These are phyloP conservation scores for Nomada goodeniana DNA, from an alignment of 2,888 invertebrate genomes.

Conservation along the genomic window DNA sequence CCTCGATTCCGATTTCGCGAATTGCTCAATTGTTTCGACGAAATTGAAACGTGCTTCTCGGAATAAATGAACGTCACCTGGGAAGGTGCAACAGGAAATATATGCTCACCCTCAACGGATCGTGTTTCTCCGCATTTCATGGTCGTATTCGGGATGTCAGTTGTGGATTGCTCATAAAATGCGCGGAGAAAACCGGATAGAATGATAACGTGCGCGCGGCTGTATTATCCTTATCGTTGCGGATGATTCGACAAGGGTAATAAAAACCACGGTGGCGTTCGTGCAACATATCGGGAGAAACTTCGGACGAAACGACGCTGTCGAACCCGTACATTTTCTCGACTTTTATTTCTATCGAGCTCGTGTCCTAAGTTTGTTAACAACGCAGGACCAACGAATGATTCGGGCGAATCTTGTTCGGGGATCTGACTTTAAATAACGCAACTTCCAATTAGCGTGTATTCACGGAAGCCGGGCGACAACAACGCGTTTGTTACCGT, in stretches of 20 bases:
- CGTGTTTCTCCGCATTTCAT: slow-evolving; percentile 59
- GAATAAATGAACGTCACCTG: slow-evolving; percentile 65
- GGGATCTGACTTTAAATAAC: slow-evolving; percentile 30
- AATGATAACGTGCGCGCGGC: background rate
- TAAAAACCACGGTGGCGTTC: slow-evolving; percentile 14
- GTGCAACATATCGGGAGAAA: slow-evolving; percentile 8
- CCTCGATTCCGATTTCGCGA: background rate
- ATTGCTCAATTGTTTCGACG: slow-evolving; percentile 72
- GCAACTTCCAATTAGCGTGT: slow-evolving; percentile 31
- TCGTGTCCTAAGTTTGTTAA: too few relatives aligned
- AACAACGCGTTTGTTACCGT: slow-evolving; percentile 52
- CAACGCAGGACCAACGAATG: background rate
- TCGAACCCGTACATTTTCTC: slow-evolving; percentile 1
- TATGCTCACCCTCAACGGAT: slow-evolving; percentile 50
- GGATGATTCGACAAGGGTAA: background rate
- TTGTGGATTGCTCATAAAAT: slow-evolving; percentile 30
- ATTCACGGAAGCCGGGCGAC: slow-evolving; percentile 47
- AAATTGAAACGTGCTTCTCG: slow-evolving; percentile 66
- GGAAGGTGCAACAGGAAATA: slow-evolving; percentile 43
- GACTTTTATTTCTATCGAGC: background rate
- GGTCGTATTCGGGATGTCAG: slow-evolving; percentile 30
- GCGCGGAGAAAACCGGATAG: background rate
- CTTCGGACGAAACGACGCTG: slow-evolving; percentile 21
- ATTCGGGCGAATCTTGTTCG: background rate
- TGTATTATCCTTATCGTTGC: slow-evolving; percentile 33